Conservation (phyloP, 1,140 invertebrate species). For the Orius laevigatus region DNA sequence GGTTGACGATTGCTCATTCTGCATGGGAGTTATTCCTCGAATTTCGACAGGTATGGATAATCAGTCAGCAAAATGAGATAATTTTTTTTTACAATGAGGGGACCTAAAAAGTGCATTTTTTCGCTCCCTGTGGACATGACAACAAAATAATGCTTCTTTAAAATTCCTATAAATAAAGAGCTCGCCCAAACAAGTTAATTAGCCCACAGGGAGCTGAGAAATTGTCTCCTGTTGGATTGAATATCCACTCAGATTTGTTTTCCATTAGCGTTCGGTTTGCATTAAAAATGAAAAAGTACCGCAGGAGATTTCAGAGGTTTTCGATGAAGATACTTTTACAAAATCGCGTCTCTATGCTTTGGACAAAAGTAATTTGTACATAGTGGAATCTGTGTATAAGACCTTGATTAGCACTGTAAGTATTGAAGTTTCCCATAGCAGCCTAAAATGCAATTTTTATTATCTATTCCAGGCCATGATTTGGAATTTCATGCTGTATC, state of each 20-base stretch:
- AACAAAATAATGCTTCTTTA: too few relatives aligned
- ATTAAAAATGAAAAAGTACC: conserved; percentile 53
- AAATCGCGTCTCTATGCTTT: conserved; percentile 74
- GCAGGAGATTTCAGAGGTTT: conserved; percentile 47
- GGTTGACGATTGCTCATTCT: too few relatives aligned
- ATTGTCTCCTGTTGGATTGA: background rate
- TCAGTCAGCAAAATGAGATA: too few relatives aligned
- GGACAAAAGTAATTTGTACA: conserved; percentile 65
- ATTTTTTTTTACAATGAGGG: too few relatives aligned
- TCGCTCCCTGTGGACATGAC: too few relatives aligned
- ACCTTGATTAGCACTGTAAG: conserved; percentile 55
- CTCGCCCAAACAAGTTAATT: too few relatives aligned
- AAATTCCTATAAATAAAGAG: too few relatives aligned
- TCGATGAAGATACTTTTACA: conserved; percentile 69
- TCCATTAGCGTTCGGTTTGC: conserved; percentile 57
- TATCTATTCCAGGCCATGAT: conserved; percentile 11
- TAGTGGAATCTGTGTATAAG: conserved; percentile 52
- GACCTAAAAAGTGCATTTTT: too few relatives aligned
- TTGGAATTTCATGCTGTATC: conserved; percentile 1
- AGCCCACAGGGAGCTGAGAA: too few relatives aligned
- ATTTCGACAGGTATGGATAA: too few relatives aligned
- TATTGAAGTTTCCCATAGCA: conserved; percentile 24
- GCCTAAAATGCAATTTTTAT: background rate
- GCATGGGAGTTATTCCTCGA: too few relatives aligned
- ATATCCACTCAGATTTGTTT: background rate